phyloP scores from a whole-genome alignment of 2,113 vertebrate genomes.

The Reinhardtius hippoglossoides region DNA sequence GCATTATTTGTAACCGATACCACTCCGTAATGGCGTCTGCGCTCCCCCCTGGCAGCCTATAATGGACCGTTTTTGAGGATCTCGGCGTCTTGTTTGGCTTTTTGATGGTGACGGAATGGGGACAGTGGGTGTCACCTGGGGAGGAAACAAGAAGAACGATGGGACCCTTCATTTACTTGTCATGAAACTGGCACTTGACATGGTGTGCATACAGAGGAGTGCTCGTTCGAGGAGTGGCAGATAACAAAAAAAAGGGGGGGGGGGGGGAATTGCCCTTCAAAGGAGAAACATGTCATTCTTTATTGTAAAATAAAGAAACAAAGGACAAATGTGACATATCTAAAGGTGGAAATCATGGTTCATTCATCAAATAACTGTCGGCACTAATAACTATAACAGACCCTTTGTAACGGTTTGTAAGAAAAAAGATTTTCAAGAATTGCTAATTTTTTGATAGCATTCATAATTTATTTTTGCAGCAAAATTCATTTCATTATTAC shows the following conservation, averaged over 20 bases:
- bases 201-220: constrained; percentile 66
- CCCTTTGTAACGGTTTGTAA: not conserved
- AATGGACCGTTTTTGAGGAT: constrained; percentile 82
- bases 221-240: constrained; percentile 56
- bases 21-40: constrained; percentile 80
- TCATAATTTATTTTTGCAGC: not conserved
- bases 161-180: constrained; percentile 81
- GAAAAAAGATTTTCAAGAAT: too few species aligned
- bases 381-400: not conserved
- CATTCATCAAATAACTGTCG: not conserved
- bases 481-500: not conserved
- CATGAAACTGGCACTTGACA: constrained; percentile 73
- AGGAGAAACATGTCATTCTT: constrained; percentile 50
- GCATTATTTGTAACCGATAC: constrained; percentile 85
- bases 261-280: constrained; percentile 52
- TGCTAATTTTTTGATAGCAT: not conserved
- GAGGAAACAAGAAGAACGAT: constrained; percentile 77
- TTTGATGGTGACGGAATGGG: constrained; percentile 85
- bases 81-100: constrained; percentile 73
- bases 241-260: constrained; percentile 55
- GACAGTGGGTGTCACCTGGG: constrained; percentile 80
- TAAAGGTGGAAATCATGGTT: constrained; percentile 12
- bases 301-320: constrained; percentile 19
- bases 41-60: constrained; percentile 77
- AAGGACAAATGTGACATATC: constrained; percentile 18